These are phyloP conservation scores for Corydoras sp. DNA, from an alignment of 2,113 vertebrate species.

Conservation along the genomic window DNA sequence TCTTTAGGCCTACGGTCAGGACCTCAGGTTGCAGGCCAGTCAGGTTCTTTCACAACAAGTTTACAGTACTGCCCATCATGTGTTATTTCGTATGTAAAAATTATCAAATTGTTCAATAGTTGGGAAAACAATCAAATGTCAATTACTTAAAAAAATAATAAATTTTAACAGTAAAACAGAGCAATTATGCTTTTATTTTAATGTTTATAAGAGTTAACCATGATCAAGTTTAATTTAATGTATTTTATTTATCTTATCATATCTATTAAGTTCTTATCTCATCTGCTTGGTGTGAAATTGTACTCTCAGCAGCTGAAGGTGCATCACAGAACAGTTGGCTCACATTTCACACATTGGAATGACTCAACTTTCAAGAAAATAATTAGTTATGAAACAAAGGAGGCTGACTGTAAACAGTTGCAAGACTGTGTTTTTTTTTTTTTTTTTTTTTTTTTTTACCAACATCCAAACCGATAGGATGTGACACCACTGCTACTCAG, in stretches of 20 bases:
- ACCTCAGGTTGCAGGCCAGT: no score
- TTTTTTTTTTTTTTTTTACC: background rate
- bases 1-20: no score
- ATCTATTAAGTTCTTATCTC: conserved; percentile 11
- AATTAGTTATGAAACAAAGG: conserved; percentile 20
- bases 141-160: no score
- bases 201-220: no score
- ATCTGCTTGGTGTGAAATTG: conserved; percentile 26
- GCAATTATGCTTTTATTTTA: no score
- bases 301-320: background rate
- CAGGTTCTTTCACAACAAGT: no score
- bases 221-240: background rate
- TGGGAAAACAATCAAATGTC: no score
- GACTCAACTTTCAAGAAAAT: conserved; percentile 18
- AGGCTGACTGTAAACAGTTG: background rate
- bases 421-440: background rate
- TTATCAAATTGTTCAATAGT: no score
- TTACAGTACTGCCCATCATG: no score
- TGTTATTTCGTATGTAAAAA: no score
- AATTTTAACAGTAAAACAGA: no score
- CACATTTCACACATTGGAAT: conserved; percentile 24
- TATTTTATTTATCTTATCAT: background rate
- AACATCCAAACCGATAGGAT: background rate
- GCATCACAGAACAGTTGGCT: conserved; percentile 24
- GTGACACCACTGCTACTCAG: background rate